Evolutionary conservation across 1,140 invertebrate species (phyloP).

Genomic region (Delia radicum): DNA sequence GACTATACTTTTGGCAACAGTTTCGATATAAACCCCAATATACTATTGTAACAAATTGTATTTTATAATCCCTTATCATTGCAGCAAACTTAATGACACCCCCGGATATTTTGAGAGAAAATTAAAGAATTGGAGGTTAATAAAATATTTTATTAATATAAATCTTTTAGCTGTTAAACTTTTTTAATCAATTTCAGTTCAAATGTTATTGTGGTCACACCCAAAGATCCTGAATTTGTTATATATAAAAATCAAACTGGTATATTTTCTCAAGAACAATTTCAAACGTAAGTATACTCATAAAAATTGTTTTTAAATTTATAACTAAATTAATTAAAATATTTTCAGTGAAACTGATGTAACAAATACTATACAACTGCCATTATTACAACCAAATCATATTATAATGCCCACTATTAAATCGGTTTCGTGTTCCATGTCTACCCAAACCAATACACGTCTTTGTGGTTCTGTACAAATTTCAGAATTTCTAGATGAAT

Average conservation of each 20-base stretch:
- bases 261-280: background rate
- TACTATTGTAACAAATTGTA: too few species aligned
- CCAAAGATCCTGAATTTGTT: background rate
- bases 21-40: too few species aligned
- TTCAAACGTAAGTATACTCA: too few species aligned
- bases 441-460: background rate
- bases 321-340: too few species aligned
- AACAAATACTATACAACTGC: too few species aligned
- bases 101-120: background rate
- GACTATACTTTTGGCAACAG: too few species aligned
- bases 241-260: background rate
- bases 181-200: background rate
- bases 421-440: background rate
- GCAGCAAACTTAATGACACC: too few species aligned
- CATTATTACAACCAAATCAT: background rate
- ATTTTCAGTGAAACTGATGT: too few species aligned
- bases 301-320: too few species aligned
- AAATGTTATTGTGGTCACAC: background rate
- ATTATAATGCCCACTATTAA: background rate
- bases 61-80: too few species aligned
- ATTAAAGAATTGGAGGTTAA: background rate
- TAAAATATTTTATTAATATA: background rate
- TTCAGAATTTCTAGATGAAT: background rate
- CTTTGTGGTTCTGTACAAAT: background rate
- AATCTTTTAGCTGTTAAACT: background rate